Percentiles rank a stretch among this genome's conserved stretches.
Evolutionary conservation across 2,113 vertebrate genomes (phyloP).

Genomic region (Oryzias woworae): DNA sequence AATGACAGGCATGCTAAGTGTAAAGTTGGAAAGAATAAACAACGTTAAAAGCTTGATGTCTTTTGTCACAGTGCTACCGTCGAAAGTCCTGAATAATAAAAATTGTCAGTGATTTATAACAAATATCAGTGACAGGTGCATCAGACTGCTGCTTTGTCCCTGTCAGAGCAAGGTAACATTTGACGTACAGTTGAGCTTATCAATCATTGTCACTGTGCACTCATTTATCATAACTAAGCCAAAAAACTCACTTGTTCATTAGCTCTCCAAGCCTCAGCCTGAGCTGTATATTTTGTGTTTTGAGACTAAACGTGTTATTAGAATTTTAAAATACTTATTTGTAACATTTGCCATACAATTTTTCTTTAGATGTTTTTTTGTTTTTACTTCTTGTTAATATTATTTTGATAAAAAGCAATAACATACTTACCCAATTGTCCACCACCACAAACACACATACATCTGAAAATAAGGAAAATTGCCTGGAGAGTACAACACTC

Average conservation of each 20-base stretch:
- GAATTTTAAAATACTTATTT: constrained; percentile 3
- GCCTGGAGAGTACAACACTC: no score
- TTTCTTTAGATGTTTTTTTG: no score
- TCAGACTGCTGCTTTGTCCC: constrained; percentile 83
- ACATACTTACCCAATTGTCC: no score
- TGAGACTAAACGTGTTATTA: not conserved
- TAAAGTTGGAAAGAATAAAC: constrained; percentile 51
- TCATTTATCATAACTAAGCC: constrained; percentile 65
- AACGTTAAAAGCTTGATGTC: constrained; percentile 47
- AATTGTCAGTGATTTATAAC: constrained; percentile 93
- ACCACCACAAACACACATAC: no score
- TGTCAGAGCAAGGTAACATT: constrained; percentile 82
- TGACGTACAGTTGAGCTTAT: constrained; percentile 89
- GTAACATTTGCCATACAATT: not conserved
- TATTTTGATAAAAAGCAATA: no score
- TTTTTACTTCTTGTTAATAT: no score
- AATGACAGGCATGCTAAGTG: constrained; percentile 22
- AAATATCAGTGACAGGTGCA: constrained; percentile 82
- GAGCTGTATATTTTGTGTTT: constrained; percentile 30
- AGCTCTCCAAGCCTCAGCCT: constrained; percentile 40
- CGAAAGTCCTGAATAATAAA: constrained; percentile 75
- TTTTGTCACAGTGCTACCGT: constrained; percentile 16
- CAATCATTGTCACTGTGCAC: constrained; percentile 79
- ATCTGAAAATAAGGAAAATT: no score
- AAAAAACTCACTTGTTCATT: constrained; percentile 43